A percentile compares a stretch with the other conserved stretches of the same genome.
phyloP scores from a whole-genome alignment of 2,888 invertebrate species.

The Eueremaeus valkanovi region DNA sequence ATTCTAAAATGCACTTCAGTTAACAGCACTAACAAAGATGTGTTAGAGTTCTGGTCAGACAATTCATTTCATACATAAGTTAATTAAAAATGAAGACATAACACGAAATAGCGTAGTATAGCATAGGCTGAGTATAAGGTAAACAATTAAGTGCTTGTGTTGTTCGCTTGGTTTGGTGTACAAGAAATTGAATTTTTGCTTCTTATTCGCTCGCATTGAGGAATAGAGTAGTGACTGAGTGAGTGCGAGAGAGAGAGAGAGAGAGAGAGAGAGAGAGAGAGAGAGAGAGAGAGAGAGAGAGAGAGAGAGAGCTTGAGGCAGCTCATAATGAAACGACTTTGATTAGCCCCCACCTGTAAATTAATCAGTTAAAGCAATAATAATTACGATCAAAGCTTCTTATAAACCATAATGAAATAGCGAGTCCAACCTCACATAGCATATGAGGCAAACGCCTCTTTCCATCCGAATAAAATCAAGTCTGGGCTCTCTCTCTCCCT shows the following conservation, averaged over 20 bases:
- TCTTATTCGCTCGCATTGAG: not conserved
- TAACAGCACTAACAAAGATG: not conserved
- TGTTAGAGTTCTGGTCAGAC: not conserved
- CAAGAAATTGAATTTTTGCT: constrained; percentile 16
- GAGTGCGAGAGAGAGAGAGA: too few species aligned
- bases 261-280: too few species aligned
- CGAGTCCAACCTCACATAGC: not conserved
- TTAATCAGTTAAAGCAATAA: constrained; percentile 35
- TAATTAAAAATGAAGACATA: constrained; percentile 35
- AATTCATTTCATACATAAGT: constrained; percentile 25
- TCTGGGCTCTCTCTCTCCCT: constrained; percentile 18
- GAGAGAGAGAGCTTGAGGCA: constrained; percentile 25
- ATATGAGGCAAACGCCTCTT: not conserved
- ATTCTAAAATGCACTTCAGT: not conserved
- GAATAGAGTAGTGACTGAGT: too few species aligned
- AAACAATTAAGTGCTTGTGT: constrained; percentile 21
- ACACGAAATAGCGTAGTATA: too few species aligned
- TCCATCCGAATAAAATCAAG: not conserved
- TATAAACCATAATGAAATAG: constrained; percentile 31
- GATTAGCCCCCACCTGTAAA: constrained; percentile 28
- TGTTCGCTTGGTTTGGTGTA: constrained; percentile 6
- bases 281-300: too few species aligned
- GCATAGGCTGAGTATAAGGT: constrained; percentile 6
- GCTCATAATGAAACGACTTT: constrained; percentile 3
- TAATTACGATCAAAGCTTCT: constrained; percentile 34